Conservation (phyloP, 2,113 vertebrate species). For the Aythya baeri region DNA sequence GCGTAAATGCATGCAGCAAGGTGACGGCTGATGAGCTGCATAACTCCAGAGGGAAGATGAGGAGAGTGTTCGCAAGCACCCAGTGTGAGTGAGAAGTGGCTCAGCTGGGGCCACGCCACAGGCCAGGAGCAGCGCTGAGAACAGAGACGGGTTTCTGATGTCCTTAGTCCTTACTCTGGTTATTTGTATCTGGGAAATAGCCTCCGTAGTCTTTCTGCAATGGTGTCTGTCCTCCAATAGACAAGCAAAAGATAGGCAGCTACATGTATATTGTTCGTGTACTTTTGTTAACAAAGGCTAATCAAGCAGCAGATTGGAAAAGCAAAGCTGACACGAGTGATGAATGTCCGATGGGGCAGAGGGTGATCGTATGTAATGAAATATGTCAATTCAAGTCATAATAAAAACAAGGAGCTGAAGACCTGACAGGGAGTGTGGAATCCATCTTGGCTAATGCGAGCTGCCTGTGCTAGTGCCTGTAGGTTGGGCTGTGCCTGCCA, state of each 20-base stretch:
- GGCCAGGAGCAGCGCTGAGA: not conserved
- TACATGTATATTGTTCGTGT: not conserved
- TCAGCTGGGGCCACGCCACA: accelerated
- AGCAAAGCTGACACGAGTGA: slow-evolving; percentile 41
- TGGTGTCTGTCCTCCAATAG: not conserved
- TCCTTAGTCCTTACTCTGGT: not conserved
- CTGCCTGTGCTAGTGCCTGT: not conserved
- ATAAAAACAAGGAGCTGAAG: not conserved
- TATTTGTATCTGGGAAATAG: not conserved
- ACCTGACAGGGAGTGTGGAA: slow-evolving; percentile 22
- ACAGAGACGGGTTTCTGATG: not conserved
- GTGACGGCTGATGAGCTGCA: not conserved
- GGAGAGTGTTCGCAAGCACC: not conserved
- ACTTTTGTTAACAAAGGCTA: not conserved
- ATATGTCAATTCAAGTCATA: slow-evolving; percentile 46
- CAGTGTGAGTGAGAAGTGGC: not conserved
- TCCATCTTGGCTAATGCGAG: not conserved
- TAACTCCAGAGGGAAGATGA: not conserved
- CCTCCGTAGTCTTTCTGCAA: not conserved
- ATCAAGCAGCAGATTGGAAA: slow-evolving; percentile 49
- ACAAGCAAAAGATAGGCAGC: not conserved
- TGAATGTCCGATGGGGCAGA: not conserved
- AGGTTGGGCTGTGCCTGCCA: not conserved
- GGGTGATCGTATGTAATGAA: slow-evolving; percentile 16
- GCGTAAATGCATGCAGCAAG: not conserved